Evolutionary conservation across 2,113 vertebrate genomes (phyloP), one percentile per base, ranked within the genome.

Genomic region (Spilogale gracilis): DNA sequence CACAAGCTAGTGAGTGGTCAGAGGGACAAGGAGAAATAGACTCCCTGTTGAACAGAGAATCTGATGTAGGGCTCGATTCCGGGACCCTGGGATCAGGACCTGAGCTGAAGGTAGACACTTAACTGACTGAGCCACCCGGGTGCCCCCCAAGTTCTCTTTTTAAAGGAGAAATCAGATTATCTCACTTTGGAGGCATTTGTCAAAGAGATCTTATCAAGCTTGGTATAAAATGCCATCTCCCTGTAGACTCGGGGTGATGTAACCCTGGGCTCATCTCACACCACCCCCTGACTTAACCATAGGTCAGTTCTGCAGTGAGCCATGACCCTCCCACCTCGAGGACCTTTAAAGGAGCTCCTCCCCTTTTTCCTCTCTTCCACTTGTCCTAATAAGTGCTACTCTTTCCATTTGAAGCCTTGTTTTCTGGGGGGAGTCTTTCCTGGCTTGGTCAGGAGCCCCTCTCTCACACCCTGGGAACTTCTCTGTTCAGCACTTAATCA

Each of bases 111-210:
- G 16, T 7, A 69, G 67, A 69, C 0, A 0, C 32, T 69, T 69
- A 69, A n/a, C 32, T 18, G 16, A 69, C 32, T 69, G 8, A 69
- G 16, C 7, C 67, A 38, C 67, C 16, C 0, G 0, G 32, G 16
- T 17, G 20, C 16, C 32, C 7, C 32, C 11, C 43, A 74, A 6
- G 71, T 74, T 43, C 21, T 45, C 21, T 74, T 45, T 86, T 74
- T 32, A 65, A 65, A 97, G 96, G 60, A 85, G 5, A 87, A 23
- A 69, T 86, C 17, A 90, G 56, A 78, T 95, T 10, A 8, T 73
- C 80, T 92, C 54, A 43, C 13, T 89, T 20, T 8, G 17, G 45
- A 21, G 6, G 58, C 45, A 78, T 27, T 52, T 63, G 58, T 87
- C 52, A 71, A 90, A 89, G 89, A 27, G 48, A n/a, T 48, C 38